phyloP scores from a whole-genome alignment of 2,113 vertebrate genomes.

The Sylvilagus bachmani region DNA sequence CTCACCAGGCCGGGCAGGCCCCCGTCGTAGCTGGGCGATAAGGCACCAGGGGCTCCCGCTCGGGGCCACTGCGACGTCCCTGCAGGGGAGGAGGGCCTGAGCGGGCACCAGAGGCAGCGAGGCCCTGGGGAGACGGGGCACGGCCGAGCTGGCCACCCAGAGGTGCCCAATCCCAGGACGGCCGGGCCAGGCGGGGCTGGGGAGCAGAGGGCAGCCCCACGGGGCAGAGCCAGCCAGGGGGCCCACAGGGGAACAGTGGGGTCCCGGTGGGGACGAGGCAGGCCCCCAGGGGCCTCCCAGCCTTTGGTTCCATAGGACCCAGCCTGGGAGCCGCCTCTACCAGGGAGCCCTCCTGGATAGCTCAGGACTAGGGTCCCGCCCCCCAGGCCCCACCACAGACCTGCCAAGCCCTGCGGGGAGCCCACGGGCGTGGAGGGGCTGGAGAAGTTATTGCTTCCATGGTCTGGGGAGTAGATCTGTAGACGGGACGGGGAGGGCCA shows the following conservation, averaged over 20 bases:
- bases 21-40: constrained; percentile 96
- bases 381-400: constrained; percentile 83
- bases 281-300: neutral
- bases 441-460: constrained; percentile 98
- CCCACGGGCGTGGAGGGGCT: constrained; percentile 97
- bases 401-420: constrained; percentile 97
- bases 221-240: too few species aligned
- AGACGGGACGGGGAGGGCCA: neutral
- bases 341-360: neutral
- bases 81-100: neutral
- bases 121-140: too few species aligned
- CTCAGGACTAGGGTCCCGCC: fast-evolving
- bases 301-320: too few species aligned
- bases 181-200: neutral
- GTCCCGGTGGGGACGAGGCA: neutral
- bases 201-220: too few species aligned
- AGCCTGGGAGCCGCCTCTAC: neutral
- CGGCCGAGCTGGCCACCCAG: neutral
- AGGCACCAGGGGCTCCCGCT: constrained; percentile 92
- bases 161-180: fast-evolving
- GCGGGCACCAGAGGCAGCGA: fast-evolving
- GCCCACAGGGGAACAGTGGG: too few species aligned
- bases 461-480: constrained; percentile 99
- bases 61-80: constrained; percentile 97
- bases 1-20: constrained; percentile 96